Conservation (phyloP, 2,888 invertebrate species). For the Lapara coniferarum region DNA sequence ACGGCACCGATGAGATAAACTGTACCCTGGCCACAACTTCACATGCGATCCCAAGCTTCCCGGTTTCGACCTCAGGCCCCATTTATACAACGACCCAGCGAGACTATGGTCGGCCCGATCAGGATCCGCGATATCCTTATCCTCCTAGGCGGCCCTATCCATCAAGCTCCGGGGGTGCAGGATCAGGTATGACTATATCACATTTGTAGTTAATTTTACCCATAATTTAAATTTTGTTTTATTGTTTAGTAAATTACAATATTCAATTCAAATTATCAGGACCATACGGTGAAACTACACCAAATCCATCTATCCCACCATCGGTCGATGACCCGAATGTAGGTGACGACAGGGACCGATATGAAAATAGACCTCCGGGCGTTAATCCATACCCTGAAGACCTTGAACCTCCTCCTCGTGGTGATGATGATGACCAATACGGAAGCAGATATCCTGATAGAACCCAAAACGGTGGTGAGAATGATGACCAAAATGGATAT, state of each 20-base stretch:
- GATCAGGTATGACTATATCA: neutral
- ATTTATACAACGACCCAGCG: conserved; percentile 10
- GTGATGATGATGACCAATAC: neutral
- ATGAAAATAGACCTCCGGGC: neutral
- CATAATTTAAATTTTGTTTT: neutral
- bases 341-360: neutral
- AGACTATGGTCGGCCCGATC: neutral
- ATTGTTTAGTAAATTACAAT: conserved; percentile 2
- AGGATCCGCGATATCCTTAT: neutral
- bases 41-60: no score
- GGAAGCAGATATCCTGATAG: neutral
- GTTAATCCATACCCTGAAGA: neutral
- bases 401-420: neutral
- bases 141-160: neutral
- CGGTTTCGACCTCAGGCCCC: neutral
- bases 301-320: neutral
- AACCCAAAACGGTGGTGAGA: neutral
- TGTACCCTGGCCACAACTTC: conserved; percentile 59
- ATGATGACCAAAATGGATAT: neutral
- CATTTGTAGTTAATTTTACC: neutral
- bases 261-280: conserved; percentile 22
- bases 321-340: neutral
- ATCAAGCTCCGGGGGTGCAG: neutral
- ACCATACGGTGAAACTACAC: conserved; percentile 17
- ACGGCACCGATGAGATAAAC: conserved; percentile 86